Conservation (phyloP, 2,113 vertebrate species). For the Zosterops lateralis region DNA sequence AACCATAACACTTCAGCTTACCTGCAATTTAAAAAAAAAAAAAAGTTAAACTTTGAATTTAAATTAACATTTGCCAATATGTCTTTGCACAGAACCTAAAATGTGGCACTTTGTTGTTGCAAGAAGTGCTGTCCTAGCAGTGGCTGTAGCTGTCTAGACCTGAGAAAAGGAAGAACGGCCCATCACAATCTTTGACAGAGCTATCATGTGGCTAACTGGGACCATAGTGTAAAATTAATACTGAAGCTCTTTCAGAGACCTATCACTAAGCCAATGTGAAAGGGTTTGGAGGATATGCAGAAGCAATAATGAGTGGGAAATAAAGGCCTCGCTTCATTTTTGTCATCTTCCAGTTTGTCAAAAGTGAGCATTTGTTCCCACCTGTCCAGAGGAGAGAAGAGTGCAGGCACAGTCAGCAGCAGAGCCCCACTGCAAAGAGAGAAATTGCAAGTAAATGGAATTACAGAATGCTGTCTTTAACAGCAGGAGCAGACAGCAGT, state of each 20-base stretch:
- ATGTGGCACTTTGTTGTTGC: not conserved
- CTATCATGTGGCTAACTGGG: not conserved
- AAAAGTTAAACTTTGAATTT: not conserved
- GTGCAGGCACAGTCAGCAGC: not conserved
- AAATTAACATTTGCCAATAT: not conserved
- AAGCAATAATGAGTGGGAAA: not conserved
- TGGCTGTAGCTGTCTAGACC: not conserved
- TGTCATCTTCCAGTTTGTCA: not conserved
- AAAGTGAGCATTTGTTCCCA: not conserved
- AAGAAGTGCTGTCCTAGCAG: not conserved
- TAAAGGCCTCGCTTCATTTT: not conserved
- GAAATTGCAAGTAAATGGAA: not conserved
- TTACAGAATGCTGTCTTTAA: not conserved
- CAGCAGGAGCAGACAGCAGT: not conserved
- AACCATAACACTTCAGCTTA: not conserved
- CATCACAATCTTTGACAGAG: not conserved
- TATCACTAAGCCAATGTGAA: not conserved
- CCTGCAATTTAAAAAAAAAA: not conserved
- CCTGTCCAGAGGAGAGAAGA: not conserved
- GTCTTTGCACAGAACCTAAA: not conserved
- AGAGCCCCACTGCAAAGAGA: not conserved
- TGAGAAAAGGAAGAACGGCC: not conserved
- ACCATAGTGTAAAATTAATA: not conserved
- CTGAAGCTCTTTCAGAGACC: not conserved
- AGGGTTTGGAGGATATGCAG: not conserved